These are phyloP conservation scores for Lepidothrix coronata DNA, from an alignment of 2,113 vertebrate species.

Conservation along the genomic window DNA sequence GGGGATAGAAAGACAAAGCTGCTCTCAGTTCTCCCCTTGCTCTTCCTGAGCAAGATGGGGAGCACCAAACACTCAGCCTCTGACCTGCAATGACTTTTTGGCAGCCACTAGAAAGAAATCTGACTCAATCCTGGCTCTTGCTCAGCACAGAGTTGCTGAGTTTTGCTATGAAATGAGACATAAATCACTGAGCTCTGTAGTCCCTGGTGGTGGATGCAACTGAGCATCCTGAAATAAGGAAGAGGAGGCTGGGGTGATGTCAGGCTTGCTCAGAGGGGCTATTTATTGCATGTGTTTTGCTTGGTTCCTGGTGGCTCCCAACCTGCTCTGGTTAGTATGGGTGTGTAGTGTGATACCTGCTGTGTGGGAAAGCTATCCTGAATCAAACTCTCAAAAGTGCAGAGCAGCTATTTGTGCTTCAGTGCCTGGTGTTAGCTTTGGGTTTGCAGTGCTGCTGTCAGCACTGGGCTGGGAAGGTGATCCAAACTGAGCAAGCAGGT, in stretches of 20 bases:
- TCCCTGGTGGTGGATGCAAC: neutral
- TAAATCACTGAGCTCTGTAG: neutral
- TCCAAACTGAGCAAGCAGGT: neutral
- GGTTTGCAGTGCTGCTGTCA: neutral
- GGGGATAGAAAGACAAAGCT: neutral
- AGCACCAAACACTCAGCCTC: neutral
- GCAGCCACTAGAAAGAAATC: neutral
- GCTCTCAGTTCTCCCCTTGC: neutral
- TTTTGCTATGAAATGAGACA: slow-evolving; percentile 1
- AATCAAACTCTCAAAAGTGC: neutral
- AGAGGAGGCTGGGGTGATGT: neutral
- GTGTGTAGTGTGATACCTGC: neutral
- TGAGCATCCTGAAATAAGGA: neutral
- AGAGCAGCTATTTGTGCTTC: neutral
- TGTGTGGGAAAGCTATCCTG: neutral
- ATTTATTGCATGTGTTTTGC: neutral
- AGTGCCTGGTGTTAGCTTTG: neutral
- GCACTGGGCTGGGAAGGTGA: neutral
- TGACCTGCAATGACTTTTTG: neutral
- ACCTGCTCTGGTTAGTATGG: neutral
- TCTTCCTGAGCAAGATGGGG: neutral
- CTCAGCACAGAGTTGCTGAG: neutral
- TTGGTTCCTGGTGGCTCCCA: neutral
- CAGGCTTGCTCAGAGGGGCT: neutral
- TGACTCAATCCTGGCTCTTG: neutral